Conservation (phyloP, 2,888 invertebrate genomes). For the Amblyteles armatorius region DNA sequence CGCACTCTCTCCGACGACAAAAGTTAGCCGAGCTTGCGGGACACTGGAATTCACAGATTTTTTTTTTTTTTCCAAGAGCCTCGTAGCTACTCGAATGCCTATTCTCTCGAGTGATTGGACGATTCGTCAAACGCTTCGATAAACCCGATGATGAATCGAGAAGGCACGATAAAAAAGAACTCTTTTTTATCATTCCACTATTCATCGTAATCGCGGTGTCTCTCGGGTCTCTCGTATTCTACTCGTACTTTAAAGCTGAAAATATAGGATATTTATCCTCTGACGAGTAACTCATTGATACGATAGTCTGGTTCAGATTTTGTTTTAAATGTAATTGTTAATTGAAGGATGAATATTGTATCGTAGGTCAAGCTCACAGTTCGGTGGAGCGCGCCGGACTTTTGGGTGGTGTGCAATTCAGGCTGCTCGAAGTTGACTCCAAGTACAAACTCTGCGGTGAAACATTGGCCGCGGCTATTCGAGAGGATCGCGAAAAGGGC, state of each 20-base stretch:
- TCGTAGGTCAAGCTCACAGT: conserved; percentile 94
- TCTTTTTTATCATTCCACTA: background rate
- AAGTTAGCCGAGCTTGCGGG: conserved; percentile 34
- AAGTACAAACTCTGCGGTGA: conserved; percentile 91
- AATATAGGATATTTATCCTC: background rate
- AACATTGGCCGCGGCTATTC: conserved; percentile 91
- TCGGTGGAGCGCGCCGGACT: conserved; percentile 97
- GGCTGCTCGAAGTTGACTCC: conserved; percentile 90
- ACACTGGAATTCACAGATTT: conserved; percentile 53
- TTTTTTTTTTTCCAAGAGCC: conserved; percentile 11
- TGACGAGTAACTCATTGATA: background rate
- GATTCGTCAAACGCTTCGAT: conserved; percentile 18
- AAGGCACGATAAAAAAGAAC: background rate
- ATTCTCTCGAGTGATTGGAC: conserved; percentile 20
- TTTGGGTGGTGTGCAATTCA: conserved; percentile 93
- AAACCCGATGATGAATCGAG: conserved; percentile 21
- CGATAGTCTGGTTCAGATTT: background rate
- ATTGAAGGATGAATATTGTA: conserved; percentile 30
- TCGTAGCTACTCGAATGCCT: conserved; percentile 12
- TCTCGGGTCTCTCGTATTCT: background rate
- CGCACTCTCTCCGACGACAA: conserved; percentile 35
- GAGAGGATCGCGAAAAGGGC: conserved; percentile 94
- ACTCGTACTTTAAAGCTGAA: background rate
- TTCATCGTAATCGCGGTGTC: background rate
- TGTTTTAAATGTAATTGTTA: background rate